Base-by-base conservation (phyloP, 2,113 vertebrate species). In the Salvator merianae region DNA sequence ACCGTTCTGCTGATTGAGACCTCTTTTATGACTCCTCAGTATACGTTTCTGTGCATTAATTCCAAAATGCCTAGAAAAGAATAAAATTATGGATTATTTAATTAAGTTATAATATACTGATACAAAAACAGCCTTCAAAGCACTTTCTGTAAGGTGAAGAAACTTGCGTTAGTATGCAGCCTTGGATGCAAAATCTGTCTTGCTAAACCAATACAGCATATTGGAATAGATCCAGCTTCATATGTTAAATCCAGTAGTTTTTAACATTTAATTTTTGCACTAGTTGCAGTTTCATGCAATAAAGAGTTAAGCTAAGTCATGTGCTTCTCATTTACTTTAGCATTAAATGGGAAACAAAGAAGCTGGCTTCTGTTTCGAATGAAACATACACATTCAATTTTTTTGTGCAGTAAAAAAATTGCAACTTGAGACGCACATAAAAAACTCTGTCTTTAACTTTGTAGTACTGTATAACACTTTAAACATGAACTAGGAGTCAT, bases 1-100 rank as follows among this genome's bases (percentile, higher is more conserved):
- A 97, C 95, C 93, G 72, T 95, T 93, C 32, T 90, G 88, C 80
- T 89, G 92, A 90, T 86, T 82, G 80, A 82, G 85, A 90, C 83
- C 71, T 88, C 83, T 91, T 88, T 90, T 93, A 79, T 92, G 86
- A 34, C 70, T 91, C 79, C 40, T 90, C 84, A 95, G 70, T 16
- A 1, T 85, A 93, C 81, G 76, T 84, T 86, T 69, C 81, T 92
- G 7, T 82, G 68, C 68, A 70, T 91, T 91, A 92, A 85, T 43
- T 83, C 93, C 50, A 87, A 90, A 53, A 74, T 82, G 81, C 84
- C 71, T 82, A 85, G 83, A 79, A 84, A 85, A 81, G 73, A 88
- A 40, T 84, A 59, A 85, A 89, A 83, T 78, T 89, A 88, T 83
- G 85, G 86, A 84, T 79, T 89, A 94, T 86, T 88, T n/a, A n/a